A percentile compares a stretch with the other conserved stretches of the same genome.
Conservation (phyloP, 2,113 vertebrate species). For the Otolemur garnettii region DNA sequence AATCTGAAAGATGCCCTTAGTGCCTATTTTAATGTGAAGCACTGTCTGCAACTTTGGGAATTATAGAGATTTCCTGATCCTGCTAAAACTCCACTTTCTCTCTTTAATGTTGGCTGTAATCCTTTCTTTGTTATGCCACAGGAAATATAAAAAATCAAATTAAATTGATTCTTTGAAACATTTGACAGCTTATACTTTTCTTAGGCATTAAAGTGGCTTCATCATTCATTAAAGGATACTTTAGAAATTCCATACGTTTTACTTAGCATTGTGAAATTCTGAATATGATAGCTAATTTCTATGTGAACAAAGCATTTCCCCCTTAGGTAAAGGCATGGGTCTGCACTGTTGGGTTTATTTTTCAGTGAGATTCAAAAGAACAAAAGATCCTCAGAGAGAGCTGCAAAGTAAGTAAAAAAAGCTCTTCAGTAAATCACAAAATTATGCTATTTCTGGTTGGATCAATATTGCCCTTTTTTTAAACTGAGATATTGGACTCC, state of each 20-base stretch:
- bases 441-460: conserved; percentile 66
- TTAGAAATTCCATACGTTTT: conserved; percentile 39
- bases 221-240: conserved; percentile 63
- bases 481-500: conserved; percentile 12
- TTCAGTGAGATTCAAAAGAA: conserved; percentile 58
- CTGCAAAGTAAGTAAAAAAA: conserved; percentile 64
- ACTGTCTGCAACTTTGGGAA: background rate
- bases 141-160: conserved; percentile 74
- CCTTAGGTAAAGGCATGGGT: background rate
- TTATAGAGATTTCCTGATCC: conserved; percentile 50
- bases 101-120: conserved; percentile 44
- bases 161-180: conserved; percentile 77
- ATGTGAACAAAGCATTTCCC: conserved; percentile 62
- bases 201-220: conserved; percentile 69
- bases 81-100: conserved; percentile 57
- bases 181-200: conserved; percentile 67
- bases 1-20: background rate
- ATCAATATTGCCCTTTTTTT: conserved; percentile 68
- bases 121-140: conserved; percentile 60
- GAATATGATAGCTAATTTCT: conserved; percentile 71
- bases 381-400: background rate
- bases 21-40: conserved; percentile 51
- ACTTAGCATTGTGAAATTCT: conserved; percentile 11
- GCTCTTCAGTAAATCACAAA: conserved; percentile 72
- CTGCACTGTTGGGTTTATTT: conserved; percentile 61